Evolutionary conservation across 2,113 vertebrate species (phyloP).

Genomic region (Grallaria varia): DNA sequence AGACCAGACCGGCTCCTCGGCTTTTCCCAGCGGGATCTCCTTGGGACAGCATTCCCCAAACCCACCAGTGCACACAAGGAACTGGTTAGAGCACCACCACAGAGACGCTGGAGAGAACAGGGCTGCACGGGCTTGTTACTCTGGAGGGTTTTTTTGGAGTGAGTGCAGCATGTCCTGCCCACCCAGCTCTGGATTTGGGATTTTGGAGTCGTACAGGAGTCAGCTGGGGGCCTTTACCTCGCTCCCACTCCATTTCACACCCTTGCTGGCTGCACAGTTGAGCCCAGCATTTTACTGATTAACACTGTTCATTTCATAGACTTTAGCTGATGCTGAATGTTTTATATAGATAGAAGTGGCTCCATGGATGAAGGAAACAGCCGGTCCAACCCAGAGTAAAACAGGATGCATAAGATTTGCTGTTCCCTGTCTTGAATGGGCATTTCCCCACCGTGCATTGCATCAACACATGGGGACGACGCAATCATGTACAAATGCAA

Average conservation of each 20-base stretch:
- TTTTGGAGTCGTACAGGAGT: neutral
- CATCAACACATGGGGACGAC: fast-evolving
- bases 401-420: fast-evolving
- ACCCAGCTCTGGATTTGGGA: neutral
- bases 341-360: neutral
- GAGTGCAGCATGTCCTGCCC: neutral
- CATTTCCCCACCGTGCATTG: fast-evolving
- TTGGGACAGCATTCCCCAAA: neutral
- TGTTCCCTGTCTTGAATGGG: fast-evolving
- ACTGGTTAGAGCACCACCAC: neutral
- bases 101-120: neutral
- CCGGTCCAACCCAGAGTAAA: neutral
- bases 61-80: neutral
- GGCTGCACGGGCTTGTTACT: neutral
- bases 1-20: slow-evolving; percentile 35
- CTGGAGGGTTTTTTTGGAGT: neutral
- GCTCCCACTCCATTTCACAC: neutral
- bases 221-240: fast-evolving
- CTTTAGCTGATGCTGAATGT: neutral
- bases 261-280: neutral
- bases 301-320: neutral
- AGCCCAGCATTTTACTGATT: neutral
- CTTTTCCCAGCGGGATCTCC: slow-evolving; percentile 12
- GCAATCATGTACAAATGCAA: fast-evolving
- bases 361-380: neutral